Evolutionary conservation across 2,113 vertebrate genomes (phyloP).

Genomic region (Prietella phreatophila): DNA sequence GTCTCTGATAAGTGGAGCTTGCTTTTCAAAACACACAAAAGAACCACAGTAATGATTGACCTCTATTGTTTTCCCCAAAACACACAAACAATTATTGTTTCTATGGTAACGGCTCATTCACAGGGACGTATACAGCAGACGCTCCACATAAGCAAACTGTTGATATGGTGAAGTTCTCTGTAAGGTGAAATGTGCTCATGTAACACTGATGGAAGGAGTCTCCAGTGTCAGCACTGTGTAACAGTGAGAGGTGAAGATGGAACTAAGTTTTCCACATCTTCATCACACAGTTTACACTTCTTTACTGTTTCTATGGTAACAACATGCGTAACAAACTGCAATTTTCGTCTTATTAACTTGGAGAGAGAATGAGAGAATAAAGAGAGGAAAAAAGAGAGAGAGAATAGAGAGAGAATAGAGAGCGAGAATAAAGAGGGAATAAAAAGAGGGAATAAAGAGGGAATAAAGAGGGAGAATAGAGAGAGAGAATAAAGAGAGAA

Average conservation of each 20-base stretch:
- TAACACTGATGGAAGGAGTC: neutral
- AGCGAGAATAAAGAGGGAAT: no score
- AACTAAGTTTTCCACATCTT: neutral
- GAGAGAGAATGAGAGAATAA: neutral
- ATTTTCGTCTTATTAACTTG: neutral
- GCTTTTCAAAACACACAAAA: conserved; percentile 18
- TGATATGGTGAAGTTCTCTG: neutral
- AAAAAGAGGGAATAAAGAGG: no score
- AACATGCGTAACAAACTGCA: neutral
- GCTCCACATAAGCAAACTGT: no score
- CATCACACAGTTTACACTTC: neutral
- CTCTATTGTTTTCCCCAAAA: neutral
- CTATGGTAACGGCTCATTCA: neutral
- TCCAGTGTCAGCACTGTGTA: neutral
- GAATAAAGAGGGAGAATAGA: no score
- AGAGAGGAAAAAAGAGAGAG: neutral
- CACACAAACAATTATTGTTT: neutral
- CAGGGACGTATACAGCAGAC: neutral
- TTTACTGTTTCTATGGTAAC: neutral
- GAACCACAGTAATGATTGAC: neutral
- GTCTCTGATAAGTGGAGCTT: conserved; percentile 32
- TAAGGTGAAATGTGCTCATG: neutral
- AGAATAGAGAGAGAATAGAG: no score
- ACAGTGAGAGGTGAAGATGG: neutral
- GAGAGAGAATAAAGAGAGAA: no score